Percentiles rank a stretch among this genome's conserved stretches.
Evolutionary conservation across 1,140 invertebrate genomes (phyloP).

Genomic region (Drosophila insularis): DNA sequence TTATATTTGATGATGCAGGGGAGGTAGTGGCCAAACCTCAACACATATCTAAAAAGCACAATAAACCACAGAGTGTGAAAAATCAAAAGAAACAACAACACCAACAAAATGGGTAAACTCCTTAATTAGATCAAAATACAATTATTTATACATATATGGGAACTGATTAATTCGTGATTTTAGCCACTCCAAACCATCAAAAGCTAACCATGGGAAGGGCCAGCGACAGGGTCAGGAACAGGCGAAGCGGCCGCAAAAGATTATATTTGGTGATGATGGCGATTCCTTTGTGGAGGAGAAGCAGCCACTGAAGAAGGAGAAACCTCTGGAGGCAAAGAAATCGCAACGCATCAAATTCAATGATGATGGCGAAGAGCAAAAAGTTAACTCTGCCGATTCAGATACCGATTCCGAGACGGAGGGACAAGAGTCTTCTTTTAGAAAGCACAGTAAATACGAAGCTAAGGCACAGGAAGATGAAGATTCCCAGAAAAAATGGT

Average conservation of each 20-base stretch:
- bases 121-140: constrained; percentile 5
- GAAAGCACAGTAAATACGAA: constrained; percentile 47
- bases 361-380: constrained; percentile 50
- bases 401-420: constrained; percentile 54
- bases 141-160: constrained; percentile 13
- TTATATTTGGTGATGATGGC: constrained; percentile 35
- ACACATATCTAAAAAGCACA: constrained; percentile 26
- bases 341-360: constrained; percentile 67
- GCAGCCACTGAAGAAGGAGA: constrained; percentile 6
- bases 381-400: constrained; percentile 7
- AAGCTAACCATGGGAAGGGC: background rate
- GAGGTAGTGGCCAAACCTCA: constrained; percentile 43
- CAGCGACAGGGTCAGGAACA: background rate
- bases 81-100: constrained; percentile 22
- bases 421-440: background rate
- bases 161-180: constrained; percentile 23
- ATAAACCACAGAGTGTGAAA: constrained; percentile 14
- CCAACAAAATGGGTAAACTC: constrained; percentile 24
- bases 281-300: background rate
- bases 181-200: background rate
- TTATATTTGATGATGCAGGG: constrained; percentile 71
- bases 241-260: constrained; percentile 38
- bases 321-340: constrained; percentile 41
- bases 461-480: constrained; percentile 53
- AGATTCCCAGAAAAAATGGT: constrained; percentile 75